A percentile compares a stretch with the other conserved stretches of the same genome.
Evolutionary conservation across 2,797 vertebrate genomes (phyloP).

Genomic region (Phalanger gymnotis): DNA sequence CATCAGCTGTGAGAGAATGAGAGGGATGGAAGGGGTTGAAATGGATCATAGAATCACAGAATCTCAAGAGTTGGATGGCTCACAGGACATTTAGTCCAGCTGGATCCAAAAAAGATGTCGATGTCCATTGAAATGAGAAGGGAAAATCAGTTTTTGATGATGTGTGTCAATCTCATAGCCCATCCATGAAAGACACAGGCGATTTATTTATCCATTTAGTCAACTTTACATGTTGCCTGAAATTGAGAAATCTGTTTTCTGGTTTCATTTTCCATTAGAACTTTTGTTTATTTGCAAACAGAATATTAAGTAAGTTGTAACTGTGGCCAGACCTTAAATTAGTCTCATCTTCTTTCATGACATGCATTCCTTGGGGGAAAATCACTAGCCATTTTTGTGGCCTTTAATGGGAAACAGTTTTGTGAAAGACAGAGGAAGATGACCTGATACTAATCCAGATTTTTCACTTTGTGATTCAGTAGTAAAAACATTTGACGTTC

Average conservation of each 20-base stretch:
- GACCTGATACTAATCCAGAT: no score
- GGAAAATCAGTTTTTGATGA: not conserved
- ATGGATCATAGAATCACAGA: not conserved
- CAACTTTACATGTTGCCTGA: not conserved
- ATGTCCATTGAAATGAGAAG: not conserved
- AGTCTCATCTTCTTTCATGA: not conserved
- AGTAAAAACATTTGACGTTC: not conserved
- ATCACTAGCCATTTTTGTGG: not conserved
- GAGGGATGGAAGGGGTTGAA: not conserved
- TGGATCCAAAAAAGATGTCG: not conserved
- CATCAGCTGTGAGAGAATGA: not conserved
- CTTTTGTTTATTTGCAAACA: not conserved
- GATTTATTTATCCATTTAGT: not conserved
- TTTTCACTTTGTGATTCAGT: not conserved
- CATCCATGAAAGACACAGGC: not conserved
- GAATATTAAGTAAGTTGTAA: not conserved
- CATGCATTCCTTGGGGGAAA: not conserved
- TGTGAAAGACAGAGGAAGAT: not conserved
- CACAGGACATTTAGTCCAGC: not conserved
- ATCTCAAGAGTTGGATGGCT: not conserved
- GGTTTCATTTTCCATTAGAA: not conserved
- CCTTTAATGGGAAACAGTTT: not conserved
- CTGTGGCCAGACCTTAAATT: not conserved
- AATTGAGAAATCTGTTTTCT: accelerated
- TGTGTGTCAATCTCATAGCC: not conserved